Percentiles rank a stretch among this genome's conserved stretches.
These are phyloP conservation scores for Trogon surrucura DNA, from an alignment of 2,113 vertebrate genomes.

Conservation along the genomic window DNA sequence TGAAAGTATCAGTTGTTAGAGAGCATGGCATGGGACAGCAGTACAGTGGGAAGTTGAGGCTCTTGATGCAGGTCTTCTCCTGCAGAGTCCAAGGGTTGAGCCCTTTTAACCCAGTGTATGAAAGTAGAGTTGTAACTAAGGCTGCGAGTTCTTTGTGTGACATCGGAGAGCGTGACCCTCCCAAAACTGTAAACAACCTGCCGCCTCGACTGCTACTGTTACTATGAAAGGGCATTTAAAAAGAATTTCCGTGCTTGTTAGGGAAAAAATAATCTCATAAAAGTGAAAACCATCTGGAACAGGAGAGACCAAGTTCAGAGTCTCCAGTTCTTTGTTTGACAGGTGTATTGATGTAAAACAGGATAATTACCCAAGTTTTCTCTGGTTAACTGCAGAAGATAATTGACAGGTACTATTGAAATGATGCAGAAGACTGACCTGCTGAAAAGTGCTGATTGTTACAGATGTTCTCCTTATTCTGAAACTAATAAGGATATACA, in stretches of 20 bases:
- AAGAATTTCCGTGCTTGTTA: neutral
- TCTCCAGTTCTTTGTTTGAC: neutral
- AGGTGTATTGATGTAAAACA: neutral
- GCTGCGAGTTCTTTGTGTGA: neutral
- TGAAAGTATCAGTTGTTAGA: neutral
- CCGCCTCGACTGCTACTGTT: neutral
- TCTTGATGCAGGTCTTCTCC: neutral
- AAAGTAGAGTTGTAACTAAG: neutral
- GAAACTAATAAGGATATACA: neutral
- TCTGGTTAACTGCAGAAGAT: neutral
- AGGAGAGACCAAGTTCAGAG: neutral
- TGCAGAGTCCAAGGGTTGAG: neutral
- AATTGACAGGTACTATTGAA: neutral
- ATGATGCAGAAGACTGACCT: neutral
- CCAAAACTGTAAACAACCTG: neutral
- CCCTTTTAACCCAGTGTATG: neutral
- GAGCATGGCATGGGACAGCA: neutral
- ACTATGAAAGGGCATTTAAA: neutral
- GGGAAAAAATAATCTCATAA: neutral
- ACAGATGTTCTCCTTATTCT: neutral
- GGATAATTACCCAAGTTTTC: neutral
- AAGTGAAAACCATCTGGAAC: neutral
- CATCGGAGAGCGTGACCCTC: neutral
- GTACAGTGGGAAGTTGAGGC: neutral
- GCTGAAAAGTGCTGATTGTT: neutral